phyloP scores from a whole-genome alignment of 2,888 invertebrate species.

The Drosophila siamana region DNA sequence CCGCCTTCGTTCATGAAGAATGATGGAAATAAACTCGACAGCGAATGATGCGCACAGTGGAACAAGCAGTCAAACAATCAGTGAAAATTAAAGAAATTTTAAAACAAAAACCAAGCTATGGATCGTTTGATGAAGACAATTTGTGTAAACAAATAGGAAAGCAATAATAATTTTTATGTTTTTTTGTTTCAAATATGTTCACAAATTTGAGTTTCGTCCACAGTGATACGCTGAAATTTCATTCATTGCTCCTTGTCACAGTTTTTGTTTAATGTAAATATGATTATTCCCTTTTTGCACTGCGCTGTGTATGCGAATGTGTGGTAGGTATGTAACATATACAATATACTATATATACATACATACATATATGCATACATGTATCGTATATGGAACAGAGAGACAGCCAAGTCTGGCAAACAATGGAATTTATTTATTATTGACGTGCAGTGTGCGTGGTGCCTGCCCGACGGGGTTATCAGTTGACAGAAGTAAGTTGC shows the following conservation, averaged over 20 bases:
- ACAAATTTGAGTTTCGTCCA: not conserved
- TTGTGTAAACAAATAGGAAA: too few species aligned
- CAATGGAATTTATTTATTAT: conserved; percentile 76
- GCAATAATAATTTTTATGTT: too few species aligned
- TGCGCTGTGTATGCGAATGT: conserved; percentile 9
- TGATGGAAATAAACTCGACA: conserved; percentile 62
- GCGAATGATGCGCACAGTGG: conserved; percentile 30
- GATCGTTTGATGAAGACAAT: too few species aligned
- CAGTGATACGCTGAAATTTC: conserved; percentile 41
- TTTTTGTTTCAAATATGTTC: too few species aligned
- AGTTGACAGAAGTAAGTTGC: conserved; percentile 66
- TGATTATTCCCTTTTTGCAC: conserved; percentile 65
- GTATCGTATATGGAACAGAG: conserved; percentile 20
- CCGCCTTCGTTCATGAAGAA: conserved; percentile 44
- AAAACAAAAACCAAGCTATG: too few species aligned
- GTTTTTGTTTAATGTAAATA: conserved; percentile 70
- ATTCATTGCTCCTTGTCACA: conserved; percentile 44
- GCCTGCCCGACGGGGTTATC: conserved; percentile 67
- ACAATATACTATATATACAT: conserved; percentile 4
- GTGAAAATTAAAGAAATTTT: too few species aligned
- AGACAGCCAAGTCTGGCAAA: conserved; percentile 46
- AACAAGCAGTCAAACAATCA: not conserved
- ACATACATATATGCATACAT: conserved; percentile 7
- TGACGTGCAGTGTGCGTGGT: conserved; percentile 59
- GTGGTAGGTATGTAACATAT: conserved; percentile 8